Base-by-base conservation (phyloP, 2,797 vertebrate genomes). In the Huso huso region DNA sequence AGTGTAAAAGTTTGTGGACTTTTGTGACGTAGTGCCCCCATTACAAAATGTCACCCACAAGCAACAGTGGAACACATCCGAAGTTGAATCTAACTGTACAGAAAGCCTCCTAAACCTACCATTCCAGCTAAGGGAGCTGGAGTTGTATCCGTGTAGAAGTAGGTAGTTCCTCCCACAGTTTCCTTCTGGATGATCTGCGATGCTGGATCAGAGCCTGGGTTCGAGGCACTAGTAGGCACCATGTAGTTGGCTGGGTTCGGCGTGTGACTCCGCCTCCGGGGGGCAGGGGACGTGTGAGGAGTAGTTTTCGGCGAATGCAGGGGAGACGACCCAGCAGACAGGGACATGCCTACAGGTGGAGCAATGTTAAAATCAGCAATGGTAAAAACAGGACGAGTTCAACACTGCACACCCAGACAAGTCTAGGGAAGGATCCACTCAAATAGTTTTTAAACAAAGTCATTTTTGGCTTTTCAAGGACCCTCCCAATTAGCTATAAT, bases 221-320 rank as follows among this genome's bases (percentile, higher is more conserved):
- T 84, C 67, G 95, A 90, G 73, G 92, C 92, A 77, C 90, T 94
- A 83, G 92, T 93, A 87, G 96, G 94, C 84, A 94, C 95, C 94
- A 97, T 93, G 86, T 96, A 99, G 80, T 92, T 97, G 80, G 15
- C 15, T 79, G 89, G 90, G 83, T 96, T 99, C 69, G 96, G 96
- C 83, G 96, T 99, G 86, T 99, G 97, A 86, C 97, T 99, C 82
- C 96, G 93, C 74, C 97, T 91, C 75, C 95, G 92, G 59, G 95
- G 94, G 77, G 96, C 93, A 74, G 97, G 97, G 72, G 97, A 99
- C 23, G 94, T 97, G 78, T 99, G 97, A 61, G 96, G 97, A 75
- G 97, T 99, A 77, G 99, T 99, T 92, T 99, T 99, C 66, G 97
- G 97, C 48, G 97, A 99, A 81, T 99, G 97, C 71, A 99, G 95